These are phyloP conservation scores for Toxonevra muliebris DNA, from an alignment of 2,888 invertebrate species.

Conservation along the genomic window DNA sequence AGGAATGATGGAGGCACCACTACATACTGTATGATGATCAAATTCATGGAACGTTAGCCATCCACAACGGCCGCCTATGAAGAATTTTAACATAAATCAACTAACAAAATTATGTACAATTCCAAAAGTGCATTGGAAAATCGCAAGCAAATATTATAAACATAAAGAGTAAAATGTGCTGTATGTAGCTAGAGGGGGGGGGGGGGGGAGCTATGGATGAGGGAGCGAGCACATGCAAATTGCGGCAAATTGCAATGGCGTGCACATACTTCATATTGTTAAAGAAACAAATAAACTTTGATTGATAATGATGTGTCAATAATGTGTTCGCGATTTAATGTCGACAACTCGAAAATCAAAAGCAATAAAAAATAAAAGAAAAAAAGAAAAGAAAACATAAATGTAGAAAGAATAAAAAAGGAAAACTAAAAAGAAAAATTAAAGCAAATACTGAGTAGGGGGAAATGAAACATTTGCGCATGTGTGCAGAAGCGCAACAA, in stretches of 20 bases:
- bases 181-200: too few species aligned
- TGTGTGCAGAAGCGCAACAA: conserved; percentile 19
- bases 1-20: too few species aligned
- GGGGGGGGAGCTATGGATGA: too few species aligned
- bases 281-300: conserved; percentile 40
- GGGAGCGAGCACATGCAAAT: too few species aligned
- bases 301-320: conserved; percentile 62
- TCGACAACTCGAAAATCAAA: conserved; percentile 1
- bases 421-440: too few species aligned
- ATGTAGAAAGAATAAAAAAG: too few species aligned
- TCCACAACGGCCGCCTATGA: conserved; percentile 60
- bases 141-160: background rate
- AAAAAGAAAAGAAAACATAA: too few species aligned
- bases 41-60: conserved; percentile 52
- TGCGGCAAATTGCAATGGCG: conserved; percentile 18
- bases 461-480: background rate
- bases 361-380: too few species aligned
- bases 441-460: background rate
- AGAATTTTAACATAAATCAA: conserved; percentile 57
- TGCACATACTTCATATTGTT: conserved; percentile 29
- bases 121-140: conserved; percentile 35
- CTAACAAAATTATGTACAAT: conserved; percentile 31
- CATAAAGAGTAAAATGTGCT: too few species aligned
- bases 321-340: conserved; percentile 46
- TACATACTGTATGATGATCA: conserved; percentile 12